A percentile compares a stretch with the other conserved stretches of the same genome.
phyloP scores from a whole-genome alignment of 2,113 vertebrate species.

The Edolisoma coerulescens region DNA sequence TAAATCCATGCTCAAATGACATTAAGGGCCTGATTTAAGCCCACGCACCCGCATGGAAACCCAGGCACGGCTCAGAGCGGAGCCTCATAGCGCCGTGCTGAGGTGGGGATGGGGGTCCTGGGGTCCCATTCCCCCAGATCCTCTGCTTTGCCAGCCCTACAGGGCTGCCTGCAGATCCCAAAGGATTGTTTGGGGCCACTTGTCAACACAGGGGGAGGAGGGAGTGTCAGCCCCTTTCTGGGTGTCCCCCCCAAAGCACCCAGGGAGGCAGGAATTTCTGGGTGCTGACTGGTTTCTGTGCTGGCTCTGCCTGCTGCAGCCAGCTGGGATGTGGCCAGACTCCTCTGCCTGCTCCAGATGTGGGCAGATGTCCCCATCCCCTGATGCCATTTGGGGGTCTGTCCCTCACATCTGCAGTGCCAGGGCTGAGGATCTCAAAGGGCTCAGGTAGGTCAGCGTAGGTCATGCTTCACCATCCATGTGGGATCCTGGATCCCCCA shows the following conservation, averaged over 20 bases:
- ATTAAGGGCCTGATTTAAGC: conserved; percentile 69
- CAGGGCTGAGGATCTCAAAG: not conserved
- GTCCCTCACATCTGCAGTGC: not conserved
- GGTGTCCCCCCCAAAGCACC: not conserved
- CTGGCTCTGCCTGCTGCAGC: not conserved
- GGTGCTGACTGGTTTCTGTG: not conserved
- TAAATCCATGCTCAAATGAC: conserved; percentile 78
- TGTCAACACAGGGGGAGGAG: rapidly evolving
- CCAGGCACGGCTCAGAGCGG: rapidly evolving
- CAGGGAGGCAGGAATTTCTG: not conserved
- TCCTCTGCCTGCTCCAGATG: not conserved
- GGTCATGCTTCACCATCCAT: rapidly evolving
- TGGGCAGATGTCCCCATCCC: not conserved
- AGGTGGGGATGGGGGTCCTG: rapidly evolving
- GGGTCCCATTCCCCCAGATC: not conserved
- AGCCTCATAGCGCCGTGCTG: rapidly evolving
- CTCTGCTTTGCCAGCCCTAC: not conserved
- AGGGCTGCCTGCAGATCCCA: not conserved
- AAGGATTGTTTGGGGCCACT: not conserved
- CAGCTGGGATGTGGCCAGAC: not conserved
- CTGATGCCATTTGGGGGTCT: rapidly evolving
- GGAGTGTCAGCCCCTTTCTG: not conserved
- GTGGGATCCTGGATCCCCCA: not conserved
- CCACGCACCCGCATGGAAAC: not conserved
- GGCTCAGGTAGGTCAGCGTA: not conserved